These are phyloP conservation scores for Dasysyrphus tricinctus DNA, from an alignment of 2,888 invertebrate genomes.

Conservation along the genomic window DNA sequence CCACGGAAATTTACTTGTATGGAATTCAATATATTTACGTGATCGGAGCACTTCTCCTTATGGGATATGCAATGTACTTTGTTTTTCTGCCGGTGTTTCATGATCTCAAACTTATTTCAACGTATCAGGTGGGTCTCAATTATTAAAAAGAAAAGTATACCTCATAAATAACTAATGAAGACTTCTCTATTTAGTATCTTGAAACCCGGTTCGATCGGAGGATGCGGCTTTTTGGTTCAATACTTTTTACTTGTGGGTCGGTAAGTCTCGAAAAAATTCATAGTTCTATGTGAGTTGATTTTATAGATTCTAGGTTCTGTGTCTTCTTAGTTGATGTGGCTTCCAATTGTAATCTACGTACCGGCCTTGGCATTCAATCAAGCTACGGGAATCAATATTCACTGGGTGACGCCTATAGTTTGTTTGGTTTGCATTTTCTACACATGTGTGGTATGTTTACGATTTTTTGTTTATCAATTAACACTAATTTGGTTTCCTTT, in stretches of 20 bases:
- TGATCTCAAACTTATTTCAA: conserved; percentile 88
- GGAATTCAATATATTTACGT: conserved; percentile 90
- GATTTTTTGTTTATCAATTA: not conserved
- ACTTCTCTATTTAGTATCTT: conserved; percentile 85
- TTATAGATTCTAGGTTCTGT: conserved; percentile 52
- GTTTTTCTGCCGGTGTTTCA: conserved; percentile 89
- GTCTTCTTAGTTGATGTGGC: conserved; percentile 86
- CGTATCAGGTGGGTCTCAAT: conserved; percentile 87
- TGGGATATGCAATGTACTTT: conserved; percentile 86
- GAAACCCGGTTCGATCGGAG: conserved; percentile 87
- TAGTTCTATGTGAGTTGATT: conserved; percentile 52
- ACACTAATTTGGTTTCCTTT: not conserved
- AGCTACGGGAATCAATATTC: conserved; percentile 91
- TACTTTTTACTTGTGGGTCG: conserved; percentile 87
- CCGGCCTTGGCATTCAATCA: conserved; percentile 90
- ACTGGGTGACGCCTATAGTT: conserved; percentile 89
- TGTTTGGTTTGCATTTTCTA: conserved; percentile 92
- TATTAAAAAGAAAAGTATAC: not conserved
- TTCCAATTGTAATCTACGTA: conserved; percentile 89
- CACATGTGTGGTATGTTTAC: conserved; percentile 87
- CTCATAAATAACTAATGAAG: not conserved
- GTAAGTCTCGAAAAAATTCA: conserved; percentile 83
- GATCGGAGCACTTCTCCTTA: conserved; percentile 84
- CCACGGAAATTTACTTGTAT: conserved; percentile 91
- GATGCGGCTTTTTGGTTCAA: conserved; percentile 87